A percentile compares a stretch with the other conserved stretches of the same genome.
Conservation (phyloP, 2,888 invertebrate genomes). For the Silvanus unidentatus region DNA sequence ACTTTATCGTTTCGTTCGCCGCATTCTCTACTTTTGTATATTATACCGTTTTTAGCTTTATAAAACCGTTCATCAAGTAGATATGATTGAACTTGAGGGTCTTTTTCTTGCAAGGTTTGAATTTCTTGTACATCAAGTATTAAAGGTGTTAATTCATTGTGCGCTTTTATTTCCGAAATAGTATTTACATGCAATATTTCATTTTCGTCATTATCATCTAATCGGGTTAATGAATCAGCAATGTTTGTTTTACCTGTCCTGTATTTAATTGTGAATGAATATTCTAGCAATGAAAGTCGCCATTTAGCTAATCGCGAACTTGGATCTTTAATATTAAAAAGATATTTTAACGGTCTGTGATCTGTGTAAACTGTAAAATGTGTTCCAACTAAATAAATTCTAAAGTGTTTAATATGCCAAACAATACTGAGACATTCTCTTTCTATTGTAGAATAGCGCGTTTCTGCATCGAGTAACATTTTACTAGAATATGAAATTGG, state of each 20-base stretch:
- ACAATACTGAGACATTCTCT: slow-evolving; percentile 25
- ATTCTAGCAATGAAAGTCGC: slow-evolving; percentile 10
- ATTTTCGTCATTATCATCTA: neutral
- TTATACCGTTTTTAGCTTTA: neutral
- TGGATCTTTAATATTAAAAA: slow-evolving; percentile 18
- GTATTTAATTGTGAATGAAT: slow-evolving; percentile 9
- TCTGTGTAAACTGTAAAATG: slow-evolving; percentile 27
- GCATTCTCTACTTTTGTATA: neutral
- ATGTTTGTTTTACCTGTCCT: slow-evolving; percentile 1
- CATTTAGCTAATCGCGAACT: slow-evolving; percentile 20
- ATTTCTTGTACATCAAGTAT: neutral
- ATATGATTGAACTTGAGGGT: neutral
- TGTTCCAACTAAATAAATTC: slow-evolving; percentile 24
- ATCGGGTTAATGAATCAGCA: slow-evolving; percentile 1
- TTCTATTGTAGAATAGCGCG: slow-evolving; percentile 24
- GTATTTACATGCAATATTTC: neutral
- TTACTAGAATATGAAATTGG: slow-evolving; percentile 1
- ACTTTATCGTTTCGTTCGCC: neutral
- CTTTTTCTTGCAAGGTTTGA: neutral
- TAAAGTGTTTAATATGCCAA: slow-evolving; percentile 21
- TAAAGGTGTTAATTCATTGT: neutral
- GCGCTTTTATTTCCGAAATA: neutral
- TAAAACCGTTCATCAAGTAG: neutral
- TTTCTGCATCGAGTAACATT: slow-evolving; percentile 15
- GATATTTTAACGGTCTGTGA: slow-evolving; percentile 22